phyloP scores from a whole-genome alignment of 2,888 invertebrate species.

The Cataglyphis albicans region DNA sequence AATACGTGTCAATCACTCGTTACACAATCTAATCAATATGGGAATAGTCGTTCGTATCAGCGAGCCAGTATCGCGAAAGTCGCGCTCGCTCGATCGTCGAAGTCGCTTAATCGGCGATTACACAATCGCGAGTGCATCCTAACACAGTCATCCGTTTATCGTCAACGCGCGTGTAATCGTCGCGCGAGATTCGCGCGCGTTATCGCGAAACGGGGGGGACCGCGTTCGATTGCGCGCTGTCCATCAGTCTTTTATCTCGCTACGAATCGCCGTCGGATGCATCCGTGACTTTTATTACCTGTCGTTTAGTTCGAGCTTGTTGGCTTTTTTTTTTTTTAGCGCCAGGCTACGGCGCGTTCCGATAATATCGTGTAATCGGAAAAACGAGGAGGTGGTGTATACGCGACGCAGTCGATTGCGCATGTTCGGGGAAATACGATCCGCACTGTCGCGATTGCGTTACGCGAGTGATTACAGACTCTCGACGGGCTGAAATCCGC shows the following conservation, averaged over 20 bases:
- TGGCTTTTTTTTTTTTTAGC: slow-evolving; percentile 25
- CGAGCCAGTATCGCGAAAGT: slow-evolving; percentile 46
- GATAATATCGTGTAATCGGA: slow-evolving; percentile 15
- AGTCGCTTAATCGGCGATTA: slow-evolving; percentile 78
- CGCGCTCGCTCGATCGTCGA: slow-evolving; percentile 34
- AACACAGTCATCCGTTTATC: slow-evolving; percentile 81
- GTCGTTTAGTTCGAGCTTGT: slow-evolving; percentile 32
- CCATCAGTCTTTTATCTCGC: slow-evolving; percentile 47
- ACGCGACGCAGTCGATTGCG: neutral
- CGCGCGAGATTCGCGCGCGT: slow-evolving; percentile 67
- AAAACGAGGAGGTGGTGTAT: slow-evolving; percentile 13
- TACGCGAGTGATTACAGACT: slow-evolving; percentile 10
- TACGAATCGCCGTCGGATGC: slow-evolving; percentile 54
- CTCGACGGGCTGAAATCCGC: slow-evolving; percentile 11
- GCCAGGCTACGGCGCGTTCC: slow-evolving; percentile 17
- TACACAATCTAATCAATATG: neutral
- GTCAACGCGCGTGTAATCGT: slow-evolving; percentile 79
- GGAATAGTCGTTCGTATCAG: slow-evolving; percentile 1
- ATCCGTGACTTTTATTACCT: slow-evolving; percentile 59
- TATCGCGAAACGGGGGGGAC: slow-evolving; percentile 56
- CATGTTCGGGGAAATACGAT: slow-evolving; percentile 20
- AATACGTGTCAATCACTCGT: neutral
- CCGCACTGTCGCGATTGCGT: neutral
- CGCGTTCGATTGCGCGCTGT: slow-evolving; percentile 33
- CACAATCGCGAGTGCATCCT: slow-evolving; percentile 72